Evolutionary conservation across 2,113 vertebrate genomes (phyloP).

Genomic region (Athene noctua): DNA sequence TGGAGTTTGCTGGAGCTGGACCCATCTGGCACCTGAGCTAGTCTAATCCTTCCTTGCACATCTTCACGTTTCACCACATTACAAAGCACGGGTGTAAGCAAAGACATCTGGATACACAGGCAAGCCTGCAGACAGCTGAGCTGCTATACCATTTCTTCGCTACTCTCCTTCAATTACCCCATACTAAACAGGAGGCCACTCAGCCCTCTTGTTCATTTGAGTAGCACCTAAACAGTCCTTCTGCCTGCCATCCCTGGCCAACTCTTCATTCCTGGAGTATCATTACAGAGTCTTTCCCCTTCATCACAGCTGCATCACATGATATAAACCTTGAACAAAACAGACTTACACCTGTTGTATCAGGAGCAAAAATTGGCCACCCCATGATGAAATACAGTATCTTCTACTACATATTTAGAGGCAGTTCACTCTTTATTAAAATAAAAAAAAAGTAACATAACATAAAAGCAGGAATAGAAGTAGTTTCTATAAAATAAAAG

Average conservation of each 20-base stretch:
- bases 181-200: not conserved
- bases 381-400: not conserved
- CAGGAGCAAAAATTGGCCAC: not conserved
- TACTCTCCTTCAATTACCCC: not conserved
- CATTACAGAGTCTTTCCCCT: not conserved
- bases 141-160: fast-evolving
- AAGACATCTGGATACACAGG: not conserved
- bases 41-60: not conserved
- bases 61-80: not conserved
- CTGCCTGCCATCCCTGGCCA: not conserved
- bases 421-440: not conserved
- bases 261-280: not conserved
- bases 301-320: not conserved
- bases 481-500: not conserved
- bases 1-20: not conserved
- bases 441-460: too few relatives aligned
- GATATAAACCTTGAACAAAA: not conserved
- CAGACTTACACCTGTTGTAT: not conserved
- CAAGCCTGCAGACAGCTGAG: not conserved
- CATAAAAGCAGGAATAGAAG: not conserved
- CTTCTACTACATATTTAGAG: not conserved
- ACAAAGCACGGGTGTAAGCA: not conserved
- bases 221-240: not conserved
- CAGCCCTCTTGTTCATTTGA: not conserved
- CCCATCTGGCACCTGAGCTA: not conserved